Conservation (phyloP, 2,113 vertebrate genomes). For the Atlantisia rogersi region DNA sequence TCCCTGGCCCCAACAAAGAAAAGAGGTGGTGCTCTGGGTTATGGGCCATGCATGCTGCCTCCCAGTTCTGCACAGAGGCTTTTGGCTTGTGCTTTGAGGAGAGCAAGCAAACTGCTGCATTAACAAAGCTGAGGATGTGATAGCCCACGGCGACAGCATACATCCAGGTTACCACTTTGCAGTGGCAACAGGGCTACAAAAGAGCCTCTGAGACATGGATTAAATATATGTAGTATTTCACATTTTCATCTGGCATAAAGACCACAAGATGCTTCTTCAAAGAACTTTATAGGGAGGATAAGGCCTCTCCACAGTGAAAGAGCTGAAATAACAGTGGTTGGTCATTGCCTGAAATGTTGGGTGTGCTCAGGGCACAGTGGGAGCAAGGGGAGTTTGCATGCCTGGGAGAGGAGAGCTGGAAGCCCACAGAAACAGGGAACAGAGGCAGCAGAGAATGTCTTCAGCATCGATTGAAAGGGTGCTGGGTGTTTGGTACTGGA, state of each 20-base stretch:
- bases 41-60: accelerated
- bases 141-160: neutral
- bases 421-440: neutral
- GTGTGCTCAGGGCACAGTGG: neutral
- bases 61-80: neutral
- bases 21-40: neutral
- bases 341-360: neutral
- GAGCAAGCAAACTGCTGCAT: neutral
- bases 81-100: neutral
- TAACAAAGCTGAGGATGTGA: neutral
- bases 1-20: neutral
- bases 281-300: neutral
- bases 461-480: neutral
- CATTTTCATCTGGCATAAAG: neutral
- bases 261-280: neutral
- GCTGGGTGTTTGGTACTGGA: neutral
- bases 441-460: neutral
- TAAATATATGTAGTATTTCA: neutral
- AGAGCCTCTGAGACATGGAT: neutral
- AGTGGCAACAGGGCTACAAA: neutral
- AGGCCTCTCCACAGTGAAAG: neutral
- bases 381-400: neutral
- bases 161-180: neutral
- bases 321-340: neutral
- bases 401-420: neutral